Evolutionary conservation across 2,797 vertebrate species (phyloP).

Genomic region (Petrocephalus sullivani): DNA sequence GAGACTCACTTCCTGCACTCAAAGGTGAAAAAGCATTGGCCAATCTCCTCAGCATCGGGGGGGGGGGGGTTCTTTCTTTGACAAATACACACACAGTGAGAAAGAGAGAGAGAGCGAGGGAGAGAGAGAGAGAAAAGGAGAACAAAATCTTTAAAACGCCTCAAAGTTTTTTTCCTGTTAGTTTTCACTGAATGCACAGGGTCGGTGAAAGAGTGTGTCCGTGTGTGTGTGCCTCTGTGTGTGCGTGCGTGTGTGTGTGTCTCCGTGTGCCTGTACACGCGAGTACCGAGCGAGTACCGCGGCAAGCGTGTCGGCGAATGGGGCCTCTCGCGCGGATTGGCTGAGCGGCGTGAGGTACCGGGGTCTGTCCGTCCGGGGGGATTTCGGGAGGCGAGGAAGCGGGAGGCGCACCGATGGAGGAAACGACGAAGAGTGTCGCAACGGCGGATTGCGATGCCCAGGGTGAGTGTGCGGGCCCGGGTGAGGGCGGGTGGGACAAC

Average conservation of each 20-base stretch:
- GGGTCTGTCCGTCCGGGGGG: background rate
- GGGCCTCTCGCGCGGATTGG: slow-evolving; percentile 23
- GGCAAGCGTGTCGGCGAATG: background rate
- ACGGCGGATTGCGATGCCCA: slow-evolving; percentile 30
- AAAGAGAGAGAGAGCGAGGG: slow-evolving; percentile 15
- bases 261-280: too few species aligned
- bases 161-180: background rate
- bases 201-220: background rate
- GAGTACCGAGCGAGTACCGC: too few species aligned
- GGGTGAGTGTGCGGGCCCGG: slow-evolving; percentile 28
- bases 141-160: background rate
- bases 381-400: slow-evolving; percentile 6
- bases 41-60: slow-evolving; percentile 49
- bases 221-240: background rate
- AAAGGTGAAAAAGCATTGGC: slow-evolving; percentile 53
- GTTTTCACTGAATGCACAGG: slow-evolving; percentile 24
- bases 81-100: background rate
- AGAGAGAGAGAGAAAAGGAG: slow-evolving; percentile 27
- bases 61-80: slow-evolving; percentile 38
- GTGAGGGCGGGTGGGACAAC: too few species aligned
- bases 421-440: slow-evolving; percentile 14
- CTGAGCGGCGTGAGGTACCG: background rate
- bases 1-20: slow-evolving; percentile 63
- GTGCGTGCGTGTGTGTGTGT: background rate
- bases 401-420: slow-evolving; percentile 34